Base-by-base conservation (phyloP, 2,113 vertebrate species). In the Pyxicephalus adspersus region DNA sequence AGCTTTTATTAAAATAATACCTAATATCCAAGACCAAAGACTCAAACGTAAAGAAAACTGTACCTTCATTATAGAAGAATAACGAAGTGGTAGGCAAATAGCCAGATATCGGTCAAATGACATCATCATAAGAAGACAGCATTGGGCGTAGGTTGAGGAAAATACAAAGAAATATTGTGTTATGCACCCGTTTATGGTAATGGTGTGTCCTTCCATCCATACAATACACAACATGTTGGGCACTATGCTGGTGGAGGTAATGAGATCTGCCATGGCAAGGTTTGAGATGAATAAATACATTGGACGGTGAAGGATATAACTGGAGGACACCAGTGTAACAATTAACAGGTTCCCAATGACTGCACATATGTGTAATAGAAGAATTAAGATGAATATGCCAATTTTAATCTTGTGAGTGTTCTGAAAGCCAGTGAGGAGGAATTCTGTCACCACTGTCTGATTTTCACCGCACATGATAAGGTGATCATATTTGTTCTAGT, bases 251-350 rank as follows among this genome's bases (percentile, higher is more conserved):
- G 26, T 31, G 5, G 61, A 29, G 16, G 31, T 16, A 64, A 77
- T 50, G 0, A 77, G 22, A 20, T 77, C 75, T 29, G 60, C 45
- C 20, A 77, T 19, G 3, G 86, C 84, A 0, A 89, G 57, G 19
- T 85, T 61, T 34, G 85, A 81, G 45, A 88, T 18, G 77, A 88
- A 88, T 54, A 90, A 86, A 29, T 88, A 89, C 86, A 88, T 84
- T 4, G 84, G 83, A 0, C 64, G 83, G 0, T 84, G 83, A 29
- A 90, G 83, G 0, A 29, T 38, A 3, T 83, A 68, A 55, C 83
- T 83, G 0, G 57, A 81, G 13, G 64, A 13, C 2, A 87, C 77
- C 15, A 83, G 71, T 16, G 22, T 20, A 0, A 90, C 77, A 28
- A 88, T 86, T 58, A 88, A 63, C 3, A 67, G 66, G 52, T 89